phyloP scores from a whole-genome alignment of 2,113 vertebrate genomes.

The Apeltes quadracus region DNA sequence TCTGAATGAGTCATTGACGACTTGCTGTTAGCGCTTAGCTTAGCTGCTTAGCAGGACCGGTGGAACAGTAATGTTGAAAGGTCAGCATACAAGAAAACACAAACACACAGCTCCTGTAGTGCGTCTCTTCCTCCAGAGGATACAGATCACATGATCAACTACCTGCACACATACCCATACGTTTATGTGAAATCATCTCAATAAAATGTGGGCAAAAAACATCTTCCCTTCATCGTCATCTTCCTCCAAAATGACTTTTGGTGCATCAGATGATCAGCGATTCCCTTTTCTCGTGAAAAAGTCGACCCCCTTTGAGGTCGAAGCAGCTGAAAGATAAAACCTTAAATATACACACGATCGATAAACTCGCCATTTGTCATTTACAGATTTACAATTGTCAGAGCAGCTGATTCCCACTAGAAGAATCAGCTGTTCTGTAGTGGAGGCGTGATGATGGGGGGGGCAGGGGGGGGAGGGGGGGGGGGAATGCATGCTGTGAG shows the following conservation, averaged over 20 bases:
- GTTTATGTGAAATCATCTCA: conserved; percentile 49
- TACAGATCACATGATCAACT: conserved; percentile 17
- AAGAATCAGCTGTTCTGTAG: too few relatives aligned
- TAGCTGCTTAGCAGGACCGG: conserved; percentile 49
- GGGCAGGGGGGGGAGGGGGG: background rate
- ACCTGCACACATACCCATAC: conserved; percentile 12
- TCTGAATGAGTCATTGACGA: conserved; percentile 63
- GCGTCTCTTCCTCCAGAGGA: background rate
- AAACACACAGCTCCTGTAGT: conserved; percentile 29
- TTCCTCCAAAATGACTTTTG: background rate
- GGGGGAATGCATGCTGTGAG: conserved; percentile 29
- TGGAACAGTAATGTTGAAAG: conserved; percentile 57
- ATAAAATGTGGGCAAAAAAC: background rate
- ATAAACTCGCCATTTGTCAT: conserved; percentile 67
- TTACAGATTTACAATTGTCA: conserved; percentile 74
- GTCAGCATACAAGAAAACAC: conserved; percentile 40
- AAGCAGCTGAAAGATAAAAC: conserved; percentile 55
- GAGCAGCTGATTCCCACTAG: too few relatives aligned
- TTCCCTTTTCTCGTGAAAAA: conserved; percentile 35
- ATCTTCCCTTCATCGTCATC: too few relatives aligned
- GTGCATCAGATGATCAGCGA: background rate
- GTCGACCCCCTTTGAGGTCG: conserved; percentile 34
- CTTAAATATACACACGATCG: conserved; percentile 71
- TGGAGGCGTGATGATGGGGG: too few relatives aligned
- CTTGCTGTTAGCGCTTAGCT: conserved; percentile 34